Conservation (phyloP, 2,113 vertebrate species). For the Casuarius casuarius region DNA sequence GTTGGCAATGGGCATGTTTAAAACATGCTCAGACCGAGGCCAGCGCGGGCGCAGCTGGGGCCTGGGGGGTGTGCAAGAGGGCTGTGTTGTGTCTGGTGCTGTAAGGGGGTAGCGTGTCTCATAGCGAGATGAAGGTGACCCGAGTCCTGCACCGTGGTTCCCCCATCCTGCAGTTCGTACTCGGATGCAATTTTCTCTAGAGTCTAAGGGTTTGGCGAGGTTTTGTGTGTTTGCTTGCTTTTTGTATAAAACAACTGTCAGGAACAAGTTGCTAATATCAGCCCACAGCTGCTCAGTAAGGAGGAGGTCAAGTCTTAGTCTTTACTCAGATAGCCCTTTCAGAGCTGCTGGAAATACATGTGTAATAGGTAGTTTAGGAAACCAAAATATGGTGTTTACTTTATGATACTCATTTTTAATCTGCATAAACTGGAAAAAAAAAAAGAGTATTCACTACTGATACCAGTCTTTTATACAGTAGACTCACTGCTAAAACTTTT, state of each 20-base stretch:
- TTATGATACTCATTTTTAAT: neutral
- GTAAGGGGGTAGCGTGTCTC: neutral
- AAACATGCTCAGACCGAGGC: neutral
- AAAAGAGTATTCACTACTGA: neutral
- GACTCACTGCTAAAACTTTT: neutral
- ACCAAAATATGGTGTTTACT: neutral
- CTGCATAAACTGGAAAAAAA: neutral
- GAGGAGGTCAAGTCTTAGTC: neutral
- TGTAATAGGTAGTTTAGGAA: neutral
- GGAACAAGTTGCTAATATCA: neutral
- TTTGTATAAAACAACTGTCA: neutral
- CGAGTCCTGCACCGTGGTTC: neutral
- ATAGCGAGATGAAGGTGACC: neutral
- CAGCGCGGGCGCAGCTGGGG: neutral
- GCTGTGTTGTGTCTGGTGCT: neutral
- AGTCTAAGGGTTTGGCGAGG: neutral
- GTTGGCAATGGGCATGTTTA: neutral
- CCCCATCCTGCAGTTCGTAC: neutral
- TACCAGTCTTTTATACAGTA: neutral
- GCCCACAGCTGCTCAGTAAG: neutral
- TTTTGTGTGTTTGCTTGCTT: neutral
- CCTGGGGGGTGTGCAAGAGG: neutral
- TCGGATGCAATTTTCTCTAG: neutral
- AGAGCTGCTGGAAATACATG: neutral
- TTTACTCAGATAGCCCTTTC: neutral